Conservation (phyloP, 2,888 invertebrate species). For the Ophion costatus region DNA sequence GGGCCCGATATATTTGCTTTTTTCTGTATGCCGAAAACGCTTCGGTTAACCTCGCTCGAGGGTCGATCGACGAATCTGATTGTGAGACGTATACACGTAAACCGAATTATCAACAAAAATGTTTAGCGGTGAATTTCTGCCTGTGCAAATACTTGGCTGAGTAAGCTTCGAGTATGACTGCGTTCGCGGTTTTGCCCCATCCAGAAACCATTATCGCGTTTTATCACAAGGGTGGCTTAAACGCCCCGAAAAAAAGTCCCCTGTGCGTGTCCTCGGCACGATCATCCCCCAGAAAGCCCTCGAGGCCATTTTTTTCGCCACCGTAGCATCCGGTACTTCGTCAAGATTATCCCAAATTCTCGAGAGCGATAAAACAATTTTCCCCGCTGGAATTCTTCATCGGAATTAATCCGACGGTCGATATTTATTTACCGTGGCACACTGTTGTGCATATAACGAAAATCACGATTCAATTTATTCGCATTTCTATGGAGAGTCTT, state of each 20-base stretch:
- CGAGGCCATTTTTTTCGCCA: constrained; percentile 1
- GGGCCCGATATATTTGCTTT: background rate
- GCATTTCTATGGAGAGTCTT: constrained; percentile 24
- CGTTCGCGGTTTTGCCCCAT: background rate
- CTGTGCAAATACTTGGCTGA: background rate
- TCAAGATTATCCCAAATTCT: constrained; percentile 53
- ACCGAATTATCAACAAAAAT: background rate
- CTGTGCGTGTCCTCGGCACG: background rate
- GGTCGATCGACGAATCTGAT: background rate
- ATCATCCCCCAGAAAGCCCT: constrained; percentile 13
- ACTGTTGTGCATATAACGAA: constrained; percentile 25
- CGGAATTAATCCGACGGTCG: constrained; percentile 43
- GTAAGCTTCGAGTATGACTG: background rate
- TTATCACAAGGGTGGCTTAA: background rate
- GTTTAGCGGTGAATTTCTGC: background rate
- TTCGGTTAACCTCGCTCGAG: background rate
- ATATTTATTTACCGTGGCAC: constrained; percentile 26
- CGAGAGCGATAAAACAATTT: constrained; percentile 46
- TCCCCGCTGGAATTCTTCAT: constrained; percentile 37
- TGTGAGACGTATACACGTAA: background rate
- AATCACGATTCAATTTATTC: constrained; percentile 57
- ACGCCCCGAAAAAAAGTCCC: constrained; percentile 26
- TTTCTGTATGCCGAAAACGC: background rate
- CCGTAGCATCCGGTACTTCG: constrained; percentile 15
- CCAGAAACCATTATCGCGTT: constrained; percentile 22